Evolutionary conservation across 2,888 invertebrate genomes (phyloP).

Genomic region (Imbricaverruca yamaguchii): DNA sequence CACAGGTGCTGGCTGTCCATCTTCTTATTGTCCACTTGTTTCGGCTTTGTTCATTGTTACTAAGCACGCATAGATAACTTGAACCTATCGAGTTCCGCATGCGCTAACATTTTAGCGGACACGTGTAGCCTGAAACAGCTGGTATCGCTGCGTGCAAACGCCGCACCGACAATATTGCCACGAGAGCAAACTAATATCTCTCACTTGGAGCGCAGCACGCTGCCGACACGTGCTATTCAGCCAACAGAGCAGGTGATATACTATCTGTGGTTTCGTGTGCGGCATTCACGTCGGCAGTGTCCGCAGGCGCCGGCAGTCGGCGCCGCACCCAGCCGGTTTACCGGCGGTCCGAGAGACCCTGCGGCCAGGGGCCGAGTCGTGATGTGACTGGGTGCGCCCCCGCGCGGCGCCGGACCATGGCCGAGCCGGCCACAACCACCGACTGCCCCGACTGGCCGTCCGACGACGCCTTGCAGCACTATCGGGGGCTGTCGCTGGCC

Average conservation of each 20-base stretch:
- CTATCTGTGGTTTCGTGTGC: background rate
- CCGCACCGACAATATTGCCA: background rate
- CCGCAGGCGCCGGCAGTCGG: background rate
- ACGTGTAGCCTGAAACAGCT: too few species aligned
- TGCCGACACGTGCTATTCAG: background rate
- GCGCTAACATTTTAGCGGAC: too few species aligned
- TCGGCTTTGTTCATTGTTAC: too few species aligned
- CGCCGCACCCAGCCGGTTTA: too few species aligned
- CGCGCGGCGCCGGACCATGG: too few species aligned
- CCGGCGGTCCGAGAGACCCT: too few species aligned
- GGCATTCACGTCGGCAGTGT: background rate
- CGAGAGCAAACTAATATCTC: background rate
- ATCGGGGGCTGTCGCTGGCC: background rate
- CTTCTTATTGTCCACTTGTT: too few species aligned
- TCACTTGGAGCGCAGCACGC: background rate
- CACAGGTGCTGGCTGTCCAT: too few species aligned
- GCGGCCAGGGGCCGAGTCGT: too few species aligned
- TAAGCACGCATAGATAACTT: too few species aligned
- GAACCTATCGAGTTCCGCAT: too few species aligned
- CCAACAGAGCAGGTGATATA: background rate
- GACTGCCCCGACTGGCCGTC: background rate
- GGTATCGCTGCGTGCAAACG: background rate
- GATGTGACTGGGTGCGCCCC: too few species aligned
- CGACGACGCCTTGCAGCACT: background rate
- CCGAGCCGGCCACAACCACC: background rate